Evolutionary conservation across 2,888 invertebrate genomes (phyloP).

Genomic region (Coronaproctus castanopsis): DNA sequence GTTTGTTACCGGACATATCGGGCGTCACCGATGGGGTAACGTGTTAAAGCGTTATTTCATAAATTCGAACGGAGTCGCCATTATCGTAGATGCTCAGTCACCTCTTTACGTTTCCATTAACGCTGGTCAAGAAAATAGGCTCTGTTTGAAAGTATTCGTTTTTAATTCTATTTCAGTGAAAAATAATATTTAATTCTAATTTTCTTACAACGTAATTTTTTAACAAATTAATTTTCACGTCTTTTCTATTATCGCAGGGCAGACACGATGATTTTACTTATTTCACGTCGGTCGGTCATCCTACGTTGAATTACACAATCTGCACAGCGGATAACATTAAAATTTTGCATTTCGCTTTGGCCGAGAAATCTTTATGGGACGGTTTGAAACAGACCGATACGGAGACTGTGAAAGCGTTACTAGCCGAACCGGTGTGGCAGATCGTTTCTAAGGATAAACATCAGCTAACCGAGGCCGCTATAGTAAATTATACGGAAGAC

Average conservation of each 20-base stretch:
- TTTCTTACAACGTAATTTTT: not conserved
- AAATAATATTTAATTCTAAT: not conserved
- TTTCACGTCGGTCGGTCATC: constrained; percentile 44
- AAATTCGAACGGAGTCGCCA: constrained; percentile 51
- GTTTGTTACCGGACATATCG: constrained; percentile 60
- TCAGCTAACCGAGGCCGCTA: constrained; percentile 42
- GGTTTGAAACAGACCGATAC: constrained; percentile 54
- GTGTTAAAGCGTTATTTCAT: constrained; percentile 66
- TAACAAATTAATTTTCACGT: not conserved
- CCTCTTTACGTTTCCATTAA: constrained; percentile 62
- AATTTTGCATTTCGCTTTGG: constrained; percentile 51
- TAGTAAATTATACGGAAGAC: constrained; percentile 64
- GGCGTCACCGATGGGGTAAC: constrained; percentile 55
- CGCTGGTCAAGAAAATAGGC: constrained; percentile 27
- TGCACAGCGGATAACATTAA: constrained; percentile 64
- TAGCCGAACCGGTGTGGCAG: constrained; percentile 73
- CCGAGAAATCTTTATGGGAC: constrained; percentile 65
- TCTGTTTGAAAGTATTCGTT: constrained; percentile 20
- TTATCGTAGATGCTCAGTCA: constrained; percentile 52
- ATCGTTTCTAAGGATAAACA: constrained; percentile 48
- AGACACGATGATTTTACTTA: constrained; percentile 61
- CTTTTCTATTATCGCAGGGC: constrained; percentile 38
- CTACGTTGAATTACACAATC: constrained; percentile 63
- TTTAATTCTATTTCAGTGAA: not conserved
- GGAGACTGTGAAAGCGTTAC: constrained; percentile 46